These are phyloP conservation scores for Prunella fulvescens DNA, from an alignment of 2,113 vertebrate genomes.

Conservation along the genomic window DNA sequence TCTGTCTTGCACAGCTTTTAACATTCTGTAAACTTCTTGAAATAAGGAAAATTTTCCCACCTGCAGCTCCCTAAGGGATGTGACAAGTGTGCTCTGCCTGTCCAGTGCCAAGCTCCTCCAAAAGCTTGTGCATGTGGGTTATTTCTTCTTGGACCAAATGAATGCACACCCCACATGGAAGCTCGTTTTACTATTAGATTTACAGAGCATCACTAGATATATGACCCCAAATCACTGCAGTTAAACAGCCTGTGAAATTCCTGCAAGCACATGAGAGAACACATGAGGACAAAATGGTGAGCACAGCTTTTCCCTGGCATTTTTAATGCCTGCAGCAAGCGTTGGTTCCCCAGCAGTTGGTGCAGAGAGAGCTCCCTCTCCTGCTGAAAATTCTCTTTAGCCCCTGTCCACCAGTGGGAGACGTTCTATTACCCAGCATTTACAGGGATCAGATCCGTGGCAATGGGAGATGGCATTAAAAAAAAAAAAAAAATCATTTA, in stretches of 20 bases:
- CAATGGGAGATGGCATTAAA: not conserved
- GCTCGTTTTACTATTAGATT: not conserved
- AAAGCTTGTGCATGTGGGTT: not conserved
- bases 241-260: not conserved
- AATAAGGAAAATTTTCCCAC: not conserved
- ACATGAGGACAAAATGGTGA: not conserved
- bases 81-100: not conserved
- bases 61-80: not conserved
- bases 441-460: not conserved
- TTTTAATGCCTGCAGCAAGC: not conserved
- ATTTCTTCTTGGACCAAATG: not conserved
- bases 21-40: not conserved
- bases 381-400: not conserved
- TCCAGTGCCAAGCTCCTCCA: not conserved
- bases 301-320: not conserved
- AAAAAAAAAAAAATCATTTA: not conserved
- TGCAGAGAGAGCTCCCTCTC: conserved; percentile 49
- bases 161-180: not conserved
- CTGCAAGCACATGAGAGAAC: not conserved
- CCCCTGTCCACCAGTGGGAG: not conserved
- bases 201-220: not conserved
- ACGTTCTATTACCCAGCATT: not conserved
- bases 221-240: not conserved
- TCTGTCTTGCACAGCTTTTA: not conserved
- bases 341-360: not conserved